phyloP scores from a whole-genome alignment of 64 coral and sea anemone genomes.

The Anthopleura sola region DNA sequence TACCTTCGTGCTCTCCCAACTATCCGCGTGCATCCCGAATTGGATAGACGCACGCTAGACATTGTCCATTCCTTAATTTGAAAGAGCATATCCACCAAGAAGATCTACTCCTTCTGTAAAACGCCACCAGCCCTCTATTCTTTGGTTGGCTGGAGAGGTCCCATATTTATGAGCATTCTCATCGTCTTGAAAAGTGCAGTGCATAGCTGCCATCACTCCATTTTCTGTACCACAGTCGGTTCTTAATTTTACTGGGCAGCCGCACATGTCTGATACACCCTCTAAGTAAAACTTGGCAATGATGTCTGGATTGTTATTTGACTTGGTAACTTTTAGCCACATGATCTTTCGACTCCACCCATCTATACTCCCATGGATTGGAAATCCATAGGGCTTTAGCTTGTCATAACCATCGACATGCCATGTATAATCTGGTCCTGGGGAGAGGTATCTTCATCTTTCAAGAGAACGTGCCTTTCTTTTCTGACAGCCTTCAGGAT shows the following conservation, averaged over 20 bases:
- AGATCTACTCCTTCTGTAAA: constrained; percentile 59
- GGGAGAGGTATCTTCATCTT: constrained; percentile 51
- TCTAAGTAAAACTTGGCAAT: constrained; percentile 67
- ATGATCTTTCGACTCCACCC: constrained; percentile 67
- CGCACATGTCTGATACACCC: constrained; percentile 47
- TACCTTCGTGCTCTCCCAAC: too few species aligned
- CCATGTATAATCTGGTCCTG: constrained; percentile 73
- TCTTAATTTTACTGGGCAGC: constrained; percentile 67
- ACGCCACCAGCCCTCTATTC: constrained; percentile 80
- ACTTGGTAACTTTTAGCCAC: constrained; percentile 76
- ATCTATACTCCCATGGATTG: constrained; percentile 70
- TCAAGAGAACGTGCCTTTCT: constrained; percentile 35
- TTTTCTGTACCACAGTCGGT: constrained; percentile 69
- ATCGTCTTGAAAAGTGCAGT: constrained; percentile 34
- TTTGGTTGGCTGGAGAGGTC: constrained; percentile 65
- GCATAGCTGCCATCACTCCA: constrained; percentile 72
- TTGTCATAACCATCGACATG: constrained; percentile 65
- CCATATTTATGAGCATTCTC: constrained; percentile 77
- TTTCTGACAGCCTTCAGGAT: constrained; percentile 66
- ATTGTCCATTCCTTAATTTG: too few species aligned
- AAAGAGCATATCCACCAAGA: constrained; percentile 77
- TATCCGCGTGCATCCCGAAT: too few species aligned
- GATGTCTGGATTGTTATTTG: constrained; percentile 70
- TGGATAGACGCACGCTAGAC: too few species aligned
- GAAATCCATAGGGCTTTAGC: constrained; percentile 66